Base-by-base conservation (phyloP, 2,797 vertebrate genomes). In the Acestrorhynchus altus region DNA sequence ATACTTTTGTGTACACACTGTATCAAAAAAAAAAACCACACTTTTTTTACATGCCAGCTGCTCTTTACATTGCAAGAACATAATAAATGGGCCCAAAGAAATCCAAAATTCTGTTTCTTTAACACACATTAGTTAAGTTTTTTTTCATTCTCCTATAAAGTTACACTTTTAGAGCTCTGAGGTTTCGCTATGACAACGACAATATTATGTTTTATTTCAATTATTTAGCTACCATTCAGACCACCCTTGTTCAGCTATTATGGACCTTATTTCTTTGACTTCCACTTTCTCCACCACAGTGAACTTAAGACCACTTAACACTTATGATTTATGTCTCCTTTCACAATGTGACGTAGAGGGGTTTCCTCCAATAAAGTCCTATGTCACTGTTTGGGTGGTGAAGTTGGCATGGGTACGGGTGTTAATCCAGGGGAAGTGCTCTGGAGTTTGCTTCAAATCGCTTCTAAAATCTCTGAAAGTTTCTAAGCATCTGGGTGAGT, bases 241-340 rank as follows among this genome's bases (percentile, higher is more conserved):
- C 31, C 20, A 35, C 18, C 47, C 39, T 65, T 24, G 20, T 16
- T n/a, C 16, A 42, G 60, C 35, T 64, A 18, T 20, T 42, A 6
- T 20, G 35, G 46, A n/a, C 26, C 26, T 4, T 52, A 18, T 71
- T 11, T 56, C 35, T 16, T 40, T 71, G 28, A 18, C 66, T 20
- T 20, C 28, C 15, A 18, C 13, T 66, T 66, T 66, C 64, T 47
- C 64, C 26, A 16, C 24, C 20, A 46, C 15, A 66, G 42, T 66
- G 13, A 47, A 40, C 26, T 40, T 11, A 12, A 9, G 40, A 20
- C 40, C 69, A 72, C 56, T 72, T 72, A 72, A 72, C 54, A 13
- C 69, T 44, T 13, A 12, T 59, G 54, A 72, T 46, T 72, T 59
- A 60, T 72, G 39, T 46, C 69, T 46, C 12, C n/a, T 71, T 71